Evolutionary conservation across 1,140 invertebrate species (phyloP).

Genomic region (Hyles euphorbiae): DNA sequence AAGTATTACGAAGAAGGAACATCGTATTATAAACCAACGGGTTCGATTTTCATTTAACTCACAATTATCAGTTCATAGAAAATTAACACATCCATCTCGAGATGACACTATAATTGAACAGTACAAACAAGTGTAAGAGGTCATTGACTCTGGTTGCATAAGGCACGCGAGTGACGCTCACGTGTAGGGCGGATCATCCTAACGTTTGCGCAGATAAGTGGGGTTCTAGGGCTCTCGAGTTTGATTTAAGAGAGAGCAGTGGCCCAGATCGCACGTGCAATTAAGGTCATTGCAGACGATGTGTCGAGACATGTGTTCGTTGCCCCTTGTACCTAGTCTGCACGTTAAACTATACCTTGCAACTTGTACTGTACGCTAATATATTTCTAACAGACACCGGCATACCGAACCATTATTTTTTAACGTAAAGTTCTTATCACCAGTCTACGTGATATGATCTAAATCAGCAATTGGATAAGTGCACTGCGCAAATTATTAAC

Average conservation of each 20-base stretch:
- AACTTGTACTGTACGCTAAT: neutral
- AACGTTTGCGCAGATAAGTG: slow-evolving; percentile 43
- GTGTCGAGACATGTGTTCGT: slow-evolving; percentile 40
- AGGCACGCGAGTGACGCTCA: slow-evolving; percentile 37
- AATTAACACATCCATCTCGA: slow-evolving; percentile 28
- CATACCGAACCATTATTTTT: neutral
- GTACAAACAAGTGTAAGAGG: slow-evolving; percentile 46
- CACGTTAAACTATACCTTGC: slow-evolving; percentile 20
- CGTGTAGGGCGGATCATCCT: slow-evolving; percentile 51
- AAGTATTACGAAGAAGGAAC: too few species aligned
- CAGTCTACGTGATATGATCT: too few species aligned
- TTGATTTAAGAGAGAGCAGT: slow-evolving; percentile 73
- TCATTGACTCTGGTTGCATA: slow-evolving; percentile 64
- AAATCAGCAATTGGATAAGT: too few species aligned
- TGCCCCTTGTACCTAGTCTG: slow-evolving; percentile 29
- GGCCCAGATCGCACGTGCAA: slow-evolving; percentile 56
- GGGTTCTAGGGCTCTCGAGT: slow-evolving; percentile 66
- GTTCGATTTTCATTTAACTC: too few species aligned
- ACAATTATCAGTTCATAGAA: slow-evolving; percentile 8
- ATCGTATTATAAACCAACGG: too few species aligned
- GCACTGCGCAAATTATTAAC: too few species aligned
- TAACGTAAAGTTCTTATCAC: too few species aligned
- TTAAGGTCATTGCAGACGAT: slow-evolving; percentile 66
- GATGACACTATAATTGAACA: slow-evolving; percentile 38
- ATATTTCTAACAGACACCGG: neutral